Percentiles rank a stretch among this genome's conserved stretches.
Conservation (phyloP, 1,140 invertebrate species). For the Scylla paramamosain region DNA sequence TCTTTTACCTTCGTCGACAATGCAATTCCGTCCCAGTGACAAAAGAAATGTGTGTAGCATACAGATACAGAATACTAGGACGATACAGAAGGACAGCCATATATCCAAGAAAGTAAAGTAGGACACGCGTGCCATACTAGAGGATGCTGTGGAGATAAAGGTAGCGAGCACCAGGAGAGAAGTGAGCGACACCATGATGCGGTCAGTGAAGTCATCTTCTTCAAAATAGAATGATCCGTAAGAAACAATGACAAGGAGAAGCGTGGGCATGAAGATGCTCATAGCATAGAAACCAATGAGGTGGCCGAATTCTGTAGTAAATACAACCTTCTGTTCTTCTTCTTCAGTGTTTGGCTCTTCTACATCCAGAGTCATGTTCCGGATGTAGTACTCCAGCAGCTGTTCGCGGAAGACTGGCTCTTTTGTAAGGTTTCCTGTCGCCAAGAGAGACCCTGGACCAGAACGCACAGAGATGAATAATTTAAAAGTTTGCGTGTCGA, state of each 20-base stretch:
- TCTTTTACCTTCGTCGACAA: no score
- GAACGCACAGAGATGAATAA: neutral
- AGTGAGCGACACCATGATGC: slow-evolving; percentile 61
- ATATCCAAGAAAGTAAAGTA: slow-evolving; percentile 65
- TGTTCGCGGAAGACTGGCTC: neutral
- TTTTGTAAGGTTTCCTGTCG: neutral
- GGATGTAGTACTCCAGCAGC: slow-evolving; percentile 36
- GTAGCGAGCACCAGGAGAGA: slow-evolving; percentile 46
- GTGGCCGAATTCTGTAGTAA: slow-evolving; percentile 43
- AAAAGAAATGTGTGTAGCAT: slow-evolving; percentile 5
- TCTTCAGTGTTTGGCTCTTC: neutral
- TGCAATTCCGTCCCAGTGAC: neutral
- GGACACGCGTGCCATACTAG: slow-evolving; percentile 46
- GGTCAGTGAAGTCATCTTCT: slow-evolving; percentile 50
- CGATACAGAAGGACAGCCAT: slow-evolving; percentile 63
- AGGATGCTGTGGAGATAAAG: slow-evolving; percentile 55
- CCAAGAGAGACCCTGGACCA: neutral
- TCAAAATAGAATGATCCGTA: slow-evolving; percentile 58
- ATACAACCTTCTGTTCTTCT: neutral
- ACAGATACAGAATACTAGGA: slow-evolving; percentile 42
- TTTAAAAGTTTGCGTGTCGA: slow-evolving; percentile 19
- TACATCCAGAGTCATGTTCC: neutral
- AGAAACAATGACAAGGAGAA: slow-evolving; percentile 24
- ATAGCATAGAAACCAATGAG: slow-evolving; percentile 42
- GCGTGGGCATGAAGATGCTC: slow-evolving; percentile 60